Evolutionary conservation across 2,888 invertebrate species (phyloP), one percentile per base, ranked within the genome.

Genomic region (Hyposoter dolosus): DNA sequence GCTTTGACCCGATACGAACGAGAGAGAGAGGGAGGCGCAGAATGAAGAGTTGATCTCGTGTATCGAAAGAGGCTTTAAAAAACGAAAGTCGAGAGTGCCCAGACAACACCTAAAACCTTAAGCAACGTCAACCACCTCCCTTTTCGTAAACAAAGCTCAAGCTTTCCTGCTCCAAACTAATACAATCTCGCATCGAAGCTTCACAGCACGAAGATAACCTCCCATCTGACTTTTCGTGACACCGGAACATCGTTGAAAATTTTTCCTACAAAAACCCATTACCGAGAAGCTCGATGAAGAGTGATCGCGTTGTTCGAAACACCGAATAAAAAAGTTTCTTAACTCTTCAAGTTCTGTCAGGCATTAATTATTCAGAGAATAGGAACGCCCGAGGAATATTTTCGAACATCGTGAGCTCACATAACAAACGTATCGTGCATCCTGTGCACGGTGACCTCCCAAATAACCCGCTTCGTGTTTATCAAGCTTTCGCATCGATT

Each of bases 41-140:
- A 60, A 60, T 60, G 60, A 60, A 60, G 69, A 85, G 82, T 80
- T 82, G 85, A 88, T 88, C 88, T 82, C 40, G 68, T 74, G 75
- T 80, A 76, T 80, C 65, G 71, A 40, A 56, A 19, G 28, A 45
- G 72, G 63, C n/a, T 19, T 63, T 12, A 47, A 72, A 80, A 71
- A 72, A 68, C 28, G 43, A 7, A 15, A 47, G 53, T 23, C 15
- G 19, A 80, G 71, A 60, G 60, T 60, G 28, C 15, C 32, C 68
- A 80, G 69, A 63, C 69, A 79, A 60, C 66, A 56, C 66, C 66
- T 56, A 60, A 76, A 82, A 68, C 66, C 77, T 77, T 50, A 32
- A 43, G 50, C 45, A 69, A 82, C 82, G n/a, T 63, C 53, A 45
- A 65, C 47, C 68, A 63, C 28, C 68, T 19, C 74, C n/a, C 60